Conservation (phyloP, 2,113 vertebrate species). For the Syngnathus scovelli region DNA sequence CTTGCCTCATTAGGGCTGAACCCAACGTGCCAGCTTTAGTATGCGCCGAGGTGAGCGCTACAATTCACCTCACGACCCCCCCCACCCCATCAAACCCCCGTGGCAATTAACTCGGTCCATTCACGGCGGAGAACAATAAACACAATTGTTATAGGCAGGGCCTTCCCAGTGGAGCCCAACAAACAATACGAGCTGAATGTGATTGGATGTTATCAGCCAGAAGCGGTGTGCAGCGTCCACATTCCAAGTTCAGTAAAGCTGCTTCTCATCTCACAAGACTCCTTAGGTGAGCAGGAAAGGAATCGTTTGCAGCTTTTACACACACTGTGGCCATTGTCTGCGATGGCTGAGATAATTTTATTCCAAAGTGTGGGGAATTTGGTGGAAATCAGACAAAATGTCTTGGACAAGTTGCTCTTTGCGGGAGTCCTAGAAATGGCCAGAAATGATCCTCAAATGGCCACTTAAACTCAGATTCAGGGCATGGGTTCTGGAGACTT, state of each 20-base stretch:
- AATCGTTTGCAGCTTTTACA: slow-evolving; percentile 25
- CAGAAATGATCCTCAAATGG: not conserved
- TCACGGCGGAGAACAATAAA: slow-evolving; percentile 55
- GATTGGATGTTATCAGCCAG: slow-evolving; percentile 41
- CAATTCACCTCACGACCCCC: slow-evolving; percentile 50
- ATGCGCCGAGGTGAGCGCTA: slow-evolving; percentile 33
- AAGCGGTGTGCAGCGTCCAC: slow-evolving; percentile 39
- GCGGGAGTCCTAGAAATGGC: not conserved
- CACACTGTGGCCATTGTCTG: slow-evolving; percentile 49
- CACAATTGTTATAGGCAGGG: slow-evolving; percentile 44
- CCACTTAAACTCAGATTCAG: not conserved
- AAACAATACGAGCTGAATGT: slow-evolving; percentile 44
- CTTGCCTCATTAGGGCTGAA: slow-evolving; percentile 40
- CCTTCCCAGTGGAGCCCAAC: slow-evolving; percentile 38
- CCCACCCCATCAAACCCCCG: slow-evolving; percentile 9
- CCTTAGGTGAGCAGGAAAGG: slow-evolving; percentile 3
- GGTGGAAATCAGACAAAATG: not conserved
- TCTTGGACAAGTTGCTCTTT: not conserved
- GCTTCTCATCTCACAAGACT: slow-evolving; percentile 18
- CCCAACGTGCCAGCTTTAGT: slow-evolving; percentile 31
- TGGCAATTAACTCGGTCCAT: slow-evolving; percentile 58
- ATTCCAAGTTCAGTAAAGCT: slow-evolving; percentile 26
- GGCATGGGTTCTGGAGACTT: no score
- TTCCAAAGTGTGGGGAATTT: not conserved
- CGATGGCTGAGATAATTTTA: not conserved